Evolutionary conservation across 2,797 vertebrate genomes (phyloP), one percentile per base, ranked within the genome.

Genomic region (Gobio occitaniae): DNA sequence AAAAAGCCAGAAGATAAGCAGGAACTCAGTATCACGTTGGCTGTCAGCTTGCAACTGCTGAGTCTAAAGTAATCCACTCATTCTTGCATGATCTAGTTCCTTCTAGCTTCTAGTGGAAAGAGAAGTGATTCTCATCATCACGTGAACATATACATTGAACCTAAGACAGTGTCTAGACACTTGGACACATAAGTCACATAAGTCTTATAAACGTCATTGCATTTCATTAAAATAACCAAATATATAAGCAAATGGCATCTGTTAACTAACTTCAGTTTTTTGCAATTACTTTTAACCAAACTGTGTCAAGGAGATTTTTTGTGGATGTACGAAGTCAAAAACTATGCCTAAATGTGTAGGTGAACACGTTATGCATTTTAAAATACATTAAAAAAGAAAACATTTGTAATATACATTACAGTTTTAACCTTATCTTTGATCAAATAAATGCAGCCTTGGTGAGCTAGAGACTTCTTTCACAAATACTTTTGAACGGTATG

Each of bases 61-160:
- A 59, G 25, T 82, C 17, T n/a, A 61, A 61, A 61, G 72, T 1
- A 61, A 83, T 47, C 29, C 54, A 47, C 29, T 54, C 38, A 48
- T 72, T 72, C 25, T 44, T 17, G 48, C 32, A 48, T 72, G 54
- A 61, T 72, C 68, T 59, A 32, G 10, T 72, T 72, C 69, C 41
- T 16, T 63, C 6, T 16, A 61, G 15, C 32, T 38, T 63, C 3
- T 36, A 72, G 8, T 6, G n/a, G 2, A 72, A 82, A 63, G 25
- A 61, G 17, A 82, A 74, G 44, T 50, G 25, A 65, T 48, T 50
- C 44, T 83, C 70, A 74, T 15, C 29, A 25, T 38, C 29, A 38
- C 8, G 44, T 25, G 29, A 63, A 63, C 56, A 74, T 8, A 29
- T 10, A 50, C 56, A 63, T 19, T 36, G 38, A 19, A 12, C 13